phyloP scores from a whole-genome alignment of 2,888 invertebrate genomes.

The Clanis bilineata region DNA sequence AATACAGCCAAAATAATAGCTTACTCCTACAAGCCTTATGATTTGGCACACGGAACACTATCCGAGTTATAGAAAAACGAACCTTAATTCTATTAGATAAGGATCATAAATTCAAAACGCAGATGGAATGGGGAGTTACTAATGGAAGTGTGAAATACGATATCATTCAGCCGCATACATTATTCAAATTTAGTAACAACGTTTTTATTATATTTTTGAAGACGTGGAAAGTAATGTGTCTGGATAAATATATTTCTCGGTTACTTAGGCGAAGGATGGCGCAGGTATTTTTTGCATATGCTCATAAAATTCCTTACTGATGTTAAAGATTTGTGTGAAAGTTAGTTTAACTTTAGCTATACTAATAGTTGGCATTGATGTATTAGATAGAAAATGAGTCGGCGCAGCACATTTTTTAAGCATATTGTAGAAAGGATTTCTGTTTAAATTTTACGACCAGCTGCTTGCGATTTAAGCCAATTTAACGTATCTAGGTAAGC shows the following conservation, averaged over 20 bases:
- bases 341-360: too few relatives aligned
- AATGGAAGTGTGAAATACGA: slow-evolving; percentile 73
- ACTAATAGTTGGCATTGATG: too few relatives aligned
- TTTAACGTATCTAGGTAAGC: too few relatives aligned
- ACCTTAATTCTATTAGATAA: slow-evolving; percentile 26
- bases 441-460: too few relatives aligned
- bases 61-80: slow-evolving; percentile 23
- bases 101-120: slow-evolving; percentile 20
- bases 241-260: slow-evolving; percentile 24
- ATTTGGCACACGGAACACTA: slow-evolving; percentile 43
- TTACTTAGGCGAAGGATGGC: slow-evolving; percentile 21
- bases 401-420: too few relatives aligned
- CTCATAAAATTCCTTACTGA: background rate
- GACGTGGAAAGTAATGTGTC: slow-evolving; percentile 36
- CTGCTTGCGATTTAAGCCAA: too few relatives aligned
- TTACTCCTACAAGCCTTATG: slow-evolving; percentile 46
- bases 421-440: too few relatives aligned
- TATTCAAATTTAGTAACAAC: slow-evolving; percentile 67
- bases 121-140: slow-evolving; percentile 47
- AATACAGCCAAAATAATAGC: slow-evolving; percentile 47
- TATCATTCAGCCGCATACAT: slow-evolving; percentile 63
- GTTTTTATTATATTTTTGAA: slow-evolving; percentile 48
- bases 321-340: too few relatives aligned
- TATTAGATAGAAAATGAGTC: too few relatives aligned
- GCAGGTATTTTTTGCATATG: background rate